Base-by-base conservation (phyloP, 2,888 invertebrate genomes). In the Eupithecia tripunctaria region DNA sequence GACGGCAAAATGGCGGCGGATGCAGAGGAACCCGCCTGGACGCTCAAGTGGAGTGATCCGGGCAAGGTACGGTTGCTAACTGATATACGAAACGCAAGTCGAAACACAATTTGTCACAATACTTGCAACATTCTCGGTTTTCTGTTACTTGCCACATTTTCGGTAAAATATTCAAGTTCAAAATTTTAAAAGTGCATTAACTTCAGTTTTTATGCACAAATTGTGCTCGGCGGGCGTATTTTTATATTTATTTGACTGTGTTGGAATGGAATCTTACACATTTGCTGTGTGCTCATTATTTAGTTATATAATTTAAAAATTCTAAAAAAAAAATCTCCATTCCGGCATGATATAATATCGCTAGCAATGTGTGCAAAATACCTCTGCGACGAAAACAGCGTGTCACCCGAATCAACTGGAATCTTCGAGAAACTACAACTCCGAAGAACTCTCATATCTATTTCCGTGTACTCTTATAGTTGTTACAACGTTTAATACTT, bases 1-100 rank as follows among this genome's bases (percentile, higher is more conserved):
- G 85, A 77, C 89, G 88, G 85, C 85, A 82, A 81, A 63, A 62
- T 69, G 73, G 71, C 73, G 74, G 72, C 78, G 81, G 83, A 84
- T 76, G 88, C 85, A 88, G 93, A 92, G 96, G 95, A 95, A 95
- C 96, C 87, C 95, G 96, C 95, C 96, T 96, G 96, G 95, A 96
- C 96, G 93, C 96, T 96, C 96, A 96, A 96, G 96, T 95, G 88
- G 96, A 96, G 96, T 95, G 96, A 95, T 96, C 95, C 96, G 96
- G 96, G 96, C 96, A 96, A 97, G 96, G 96, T 96, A 96, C 96
- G 95, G 96, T 96, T 91, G 89, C 91, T 90, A 87, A 83, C 80
- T 89, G 86, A 86, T 87, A 84, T 83, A 82, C 67, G 74, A 73
- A 82, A 88, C 91, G 88, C 91, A 85, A 87, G 91, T 85, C 91